Base-by-base conservation (phyloP, 2,113 vertebrate genomes). In the Coptodon bakossiorum region DNA sequence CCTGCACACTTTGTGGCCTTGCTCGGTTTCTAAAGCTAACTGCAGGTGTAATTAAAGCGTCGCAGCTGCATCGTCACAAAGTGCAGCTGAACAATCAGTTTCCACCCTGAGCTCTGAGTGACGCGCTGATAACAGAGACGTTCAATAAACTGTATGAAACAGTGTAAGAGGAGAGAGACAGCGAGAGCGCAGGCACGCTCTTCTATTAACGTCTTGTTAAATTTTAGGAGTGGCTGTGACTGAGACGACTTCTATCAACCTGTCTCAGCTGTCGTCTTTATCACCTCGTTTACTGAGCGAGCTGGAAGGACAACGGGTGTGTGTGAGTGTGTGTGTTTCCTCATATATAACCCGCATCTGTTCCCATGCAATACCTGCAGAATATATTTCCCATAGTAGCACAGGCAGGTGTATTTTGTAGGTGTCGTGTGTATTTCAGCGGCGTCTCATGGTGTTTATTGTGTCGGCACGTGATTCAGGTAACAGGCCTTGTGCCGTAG, bases 151-250 rank as follows among this genome's bases (percentile, higher is more conserved):
- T 9, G 12, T 7, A 17, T 11, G 68, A 76, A 48, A 48, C 68
- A 48, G 31, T 66, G 48, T n/a, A 68, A 59, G 56, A 10, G 50
- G 27, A 86, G 68, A 2, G 59, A 13, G 31, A 61, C 68, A 22
- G 84, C 5, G 45, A 31, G 61, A 40, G 45, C 11, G 11, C 31
- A 14, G 27, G 29, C 8, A 10, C 13, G 68, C 57, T 57, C 88
- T 85, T 36, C 87, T 29, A 19, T 92, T 88, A 92, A 86, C 12
- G 19, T 86, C 85, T 34, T 24, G 85, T 90, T 86, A 84, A 84
- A 76, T 48, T 90, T 90, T 68, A 86, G 91, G 36, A 73, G 92
- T 10, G 13, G 61, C 86, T 63, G 61, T 22, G 82, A 83, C 68
- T 57, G 17, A 81, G 45, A 83, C 22, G 76, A 12, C 89, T 86